Conservation (phyloP, 2,113 vertebrate species). For the Isurus oxyrinchus region DNA sequence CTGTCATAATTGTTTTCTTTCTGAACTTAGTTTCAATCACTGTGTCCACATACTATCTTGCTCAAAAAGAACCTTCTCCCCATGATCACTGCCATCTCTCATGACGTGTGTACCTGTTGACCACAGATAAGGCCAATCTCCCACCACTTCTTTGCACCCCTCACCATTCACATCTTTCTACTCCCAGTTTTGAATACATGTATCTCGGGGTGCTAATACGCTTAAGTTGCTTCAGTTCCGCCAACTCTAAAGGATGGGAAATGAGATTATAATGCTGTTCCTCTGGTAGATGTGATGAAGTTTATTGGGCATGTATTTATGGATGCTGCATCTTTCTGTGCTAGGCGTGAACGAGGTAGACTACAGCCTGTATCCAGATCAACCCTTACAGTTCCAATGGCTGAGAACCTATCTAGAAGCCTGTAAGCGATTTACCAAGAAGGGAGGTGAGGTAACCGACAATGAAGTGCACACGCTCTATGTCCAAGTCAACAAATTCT, state of each 20-base stretch:
- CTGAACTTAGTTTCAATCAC: background rate
- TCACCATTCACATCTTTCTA: background rate
- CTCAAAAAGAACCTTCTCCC: background rate
- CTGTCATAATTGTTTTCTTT: background rate
- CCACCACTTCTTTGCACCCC: background rate
- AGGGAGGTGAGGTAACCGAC: conserved; percentile 57
- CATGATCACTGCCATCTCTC: background rate
- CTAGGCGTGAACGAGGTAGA: conserved; percentile 85
- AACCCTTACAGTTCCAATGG: conserved; percentile 82
- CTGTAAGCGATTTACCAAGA: conserved; percentile 67
- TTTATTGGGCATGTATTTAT: background rate
- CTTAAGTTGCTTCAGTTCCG: background rate
- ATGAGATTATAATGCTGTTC: background rate
- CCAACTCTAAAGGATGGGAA: background rate
- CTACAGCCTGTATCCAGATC: conserved; percentile 70
- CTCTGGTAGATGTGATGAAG: too few relatives aligned
- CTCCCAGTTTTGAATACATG: background rate
- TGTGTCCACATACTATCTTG: background rate
- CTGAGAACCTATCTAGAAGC: conserved; percentile 77
- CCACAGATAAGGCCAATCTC: background rate
- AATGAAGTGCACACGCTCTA: conserved; percentile 82
- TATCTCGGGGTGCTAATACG: background rate
- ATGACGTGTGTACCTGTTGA: background rate
- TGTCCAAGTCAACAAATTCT: conserved; percentile 93
- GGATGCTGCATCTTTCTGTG: background rate